phyloP scores from a whole-genome alignment of 1,140 invertebrate genomes.

The Papilio helenus region DNA sequence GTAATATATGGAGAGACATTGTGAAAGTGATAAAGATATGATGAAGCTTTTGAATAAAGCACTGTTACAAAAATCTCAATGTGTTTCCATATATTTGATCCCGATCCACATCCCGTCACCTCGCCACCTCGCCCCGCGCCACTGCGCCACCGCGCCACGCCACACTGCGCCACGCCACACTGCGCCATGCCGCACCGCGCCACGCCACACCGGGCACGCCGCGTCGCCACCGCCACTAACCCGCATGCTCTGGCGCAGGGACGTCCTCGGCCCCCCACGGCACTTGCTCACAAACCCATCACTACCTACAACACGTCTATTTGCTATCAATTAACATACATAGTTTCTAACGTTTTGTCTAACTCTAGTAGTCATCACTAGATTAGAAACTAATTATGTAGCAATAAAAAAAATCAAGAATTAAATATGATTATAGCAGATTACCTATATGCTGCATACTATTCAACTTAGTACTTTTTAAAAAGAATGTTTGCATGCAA shows the following conservation, averaged over 20 bases:
- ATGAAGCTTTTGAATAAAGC: constrained; percentile 86
- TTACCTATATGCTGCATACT: no score
- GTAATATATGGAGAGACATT: constrained; percentile 86
- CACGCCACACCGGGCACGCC: background rate
- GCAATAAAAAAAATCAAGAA: background rate
- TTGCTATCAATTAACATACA: background rate
- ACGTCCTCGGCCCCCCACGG: background rate
- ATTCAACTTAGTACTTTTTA: no score
- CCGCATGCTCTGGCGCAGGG: constrained; percentile 28
- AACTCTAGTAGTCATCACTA: background rate
- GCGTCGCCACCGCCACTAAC: constrained; percentile 38
- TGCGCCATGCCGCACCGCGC: background rate
- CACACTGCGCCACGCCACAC: constrained; percentile 31
- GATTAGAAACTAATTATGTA: background rate
- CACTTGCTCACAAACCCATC: constrained; percentile 40
- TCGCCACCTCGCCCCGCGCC: background rate
- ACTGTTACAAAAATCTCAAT: constrained; percentile 85
- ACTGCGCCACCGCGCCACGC: background rate
- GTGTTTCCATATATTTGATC: constrained; percentile 84
- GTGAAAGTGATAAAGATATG: constrained; percentile 84
- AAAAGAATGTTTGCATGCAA: no score
- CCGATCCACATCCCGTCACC: constrained; percentile 63
- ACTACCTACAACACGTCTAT: constrained; percentile 26
- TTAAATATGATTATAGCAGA: no score
- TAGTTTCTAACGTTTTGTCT: background rate